phyloP scores from a whole-genome alignment of 2,888 invertebrate species.

The Neocrepidodera transversa region DNA sequence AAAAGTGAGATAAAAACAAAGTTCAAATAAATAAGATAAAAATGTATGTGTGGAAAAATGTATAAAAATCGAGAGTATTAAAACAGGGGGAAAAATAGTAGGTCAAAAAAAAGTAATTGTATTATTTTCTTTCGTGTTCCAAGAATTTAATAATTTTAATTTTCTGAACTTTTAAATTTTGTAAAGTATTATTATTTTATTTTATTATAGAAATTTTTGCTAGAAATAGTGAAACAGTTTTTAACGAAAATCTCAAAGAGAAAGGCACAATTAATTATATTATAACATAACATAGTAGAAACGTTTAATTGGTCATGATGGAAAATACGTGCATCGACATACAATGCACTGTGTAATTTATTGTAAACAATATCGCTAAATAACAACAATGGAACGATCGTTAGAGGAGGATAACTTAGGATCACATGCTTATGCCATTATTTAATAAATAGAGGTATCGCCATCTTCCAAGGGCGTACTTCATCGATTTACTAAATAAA shows the following conservation, averaged over 20 bases:
- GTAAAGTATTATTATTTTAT: too few species aligned
- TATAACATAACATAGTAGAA: constrained; percentile 56
- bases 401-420: constrained; percentile 54
- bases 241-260: constrained; percentile 47
- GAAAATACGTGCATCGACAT: constrained; percentile 56
- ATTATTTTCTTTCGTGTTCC: too few species aligned
- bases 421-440: constrained; percentile 45
- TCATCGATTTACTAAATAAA: background rate
- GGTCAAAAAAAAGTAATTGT: too few species aligned
- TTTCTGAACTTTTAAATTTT: too few species aligned
- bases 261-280: constrained; percentile 59
- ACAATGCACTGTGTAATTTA: constrained; percentile 58
- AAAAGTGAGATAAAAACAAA: too few species aligned
- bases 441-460: constrained; percentile 44
- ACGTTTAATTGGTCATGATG: constrained; percentile 59
- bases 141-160: too few species aligned
- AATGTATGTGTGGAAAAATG: too few species aligned
- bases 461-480: constrained; percentile 1
- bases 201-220: too few species aligned
- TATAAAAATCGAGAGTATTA: too few species aligned
- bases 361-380: constrained; percentile 59
- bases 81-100: too few species aligned
- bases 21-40: too few species aligned
- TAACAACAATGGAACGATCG: constrained; percentile 58
- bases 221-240: constrained; percentile 10